Evolutionary conservation across 2,113 vertebrate species (phyloP).

Genomic region (Coptodon bakossiorum): DNA sequence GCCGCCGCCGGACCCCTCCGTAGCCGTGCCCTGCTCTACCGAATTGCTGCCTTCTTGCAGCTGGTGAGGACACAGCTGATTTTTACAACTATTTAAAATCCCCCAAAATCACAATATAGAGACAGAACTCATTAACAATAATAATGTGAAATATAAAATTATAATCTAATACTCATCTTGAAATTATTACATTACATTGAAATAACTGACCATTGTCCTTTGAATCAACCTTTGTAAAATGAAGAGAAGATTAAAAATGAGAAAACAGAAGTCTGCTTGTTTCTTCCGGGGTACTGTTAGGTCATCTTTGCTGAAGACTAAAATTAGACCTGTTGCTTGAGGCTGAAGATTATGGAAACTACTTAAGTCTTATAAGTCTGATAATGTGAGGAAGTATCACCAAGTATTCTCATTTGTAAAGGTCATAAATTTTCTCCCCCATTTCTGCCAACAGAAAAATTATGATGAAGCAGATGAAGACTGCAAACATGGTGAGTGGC

Average conservation of each 20-base stretch:
- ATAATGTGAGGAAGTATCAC: constrained; percentile 1
- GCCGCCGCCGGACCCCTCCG: constrained; percentile 68
- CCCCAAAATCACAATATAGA: background rate
- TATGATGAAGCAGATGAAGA: constrained; percentile 99
- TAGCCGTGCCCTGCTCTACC: constrained; percentile 89
- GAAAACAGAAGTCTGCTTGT: background rate
- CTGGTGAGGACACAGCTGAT: constrained; percentile 75
- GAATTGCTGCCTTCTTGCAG: constrained; percentile 93
- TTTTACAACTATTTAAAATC: background rate
- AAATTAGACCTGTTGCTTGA: constrained; percentile 24
- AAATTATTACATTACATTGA: background rate
- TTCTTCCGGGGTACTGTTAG: background rate
- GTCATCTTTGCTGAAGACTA: background rate
- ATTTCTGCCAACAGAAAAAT: constrained; percentile 85
- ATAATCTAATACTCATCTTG: background rate
- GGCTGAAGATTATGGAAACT: constrained; percentile 12
- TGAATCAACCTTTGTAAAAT: background rate
- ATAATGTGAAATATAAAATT: background rate
- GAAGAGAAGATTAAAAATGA: background rate
- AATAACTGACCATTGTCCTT: background rate
- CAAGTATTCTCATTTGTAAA: constrained; percentile 8
- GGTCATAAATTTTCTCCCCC: background rate
- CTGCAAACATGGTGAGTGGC: constrained; percentile 90
- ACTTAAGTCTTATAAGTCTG: background rate
- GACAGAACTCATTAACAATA: background rate